Evolutionary conservation across 2,888 invertebrate genomes (phyloP).

Genomic region (Pachydiplax longipennis): DNA sequence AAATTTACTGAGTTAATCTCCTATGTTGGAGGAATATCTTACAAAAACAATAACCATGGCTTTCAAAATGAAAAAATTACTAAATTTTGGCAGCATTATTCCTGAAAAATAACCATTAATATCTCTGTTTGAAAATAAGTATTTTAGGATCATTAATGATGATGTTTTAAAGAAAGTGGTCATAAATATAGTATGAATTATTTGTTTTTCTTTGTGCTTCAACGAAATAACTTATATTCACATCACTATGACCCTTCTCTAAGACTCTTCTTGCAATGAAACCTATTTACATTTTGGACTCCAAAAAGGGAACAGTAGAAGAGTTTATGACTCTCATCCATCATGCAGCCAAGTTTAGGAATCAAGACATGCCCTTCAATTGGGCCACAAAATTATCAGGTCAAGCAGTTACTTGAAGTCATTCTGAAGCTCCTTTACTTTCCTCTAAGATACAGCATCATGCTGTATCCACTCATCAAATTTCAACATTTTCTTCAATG

Average conservation of each 20-base stretch:
- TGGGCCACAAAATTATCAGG: constrained; percentile 10
- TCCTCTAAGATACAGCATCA: background rate
- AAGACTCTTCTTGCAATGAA: constrained; percentile 1
- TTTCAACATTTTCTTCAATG: constrained; percentile 3
- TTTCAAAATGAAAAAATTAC: background rate
- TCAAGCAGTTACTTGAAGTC: background rate
- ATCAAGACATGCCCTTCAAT: background rate
- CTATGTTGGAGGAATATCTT: background rate
- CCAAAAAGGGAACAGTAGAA: constrained; percentile 17
- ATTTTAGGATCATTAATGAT: background rate
- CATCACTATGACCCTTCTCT: constrained; percentile 10
- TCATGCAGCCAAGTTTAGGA: constrained; percentile 31
- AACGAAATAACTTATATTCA: constrained; percentile 14
- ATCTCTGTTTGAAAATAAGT: constrained; percentile 20
- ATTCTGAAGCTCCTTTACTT: constrained; percentile 6
- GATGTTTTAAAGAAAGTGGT: background rate
- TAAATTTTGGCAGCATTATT: constrained; percentile 4
- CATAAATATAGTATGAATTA: constrained; percentile 9
- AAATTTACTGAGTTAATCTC: background rate
- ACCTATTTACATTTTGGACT: constrained; percentile 28
- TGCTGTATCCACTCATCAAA: background rate
- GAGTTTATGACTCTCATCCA: background rate
- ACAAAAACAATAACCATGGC: background rate
- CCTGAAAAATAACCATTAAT: constrained; percentile 25
- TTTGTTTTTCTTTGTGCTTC: constrained; percentile 29